Percentiles rank a stretch among this genome's conserved stretches.
Conservation (phyloP, 2,888 invertebrate genomes). For the Oscheius sp. region DNA sequence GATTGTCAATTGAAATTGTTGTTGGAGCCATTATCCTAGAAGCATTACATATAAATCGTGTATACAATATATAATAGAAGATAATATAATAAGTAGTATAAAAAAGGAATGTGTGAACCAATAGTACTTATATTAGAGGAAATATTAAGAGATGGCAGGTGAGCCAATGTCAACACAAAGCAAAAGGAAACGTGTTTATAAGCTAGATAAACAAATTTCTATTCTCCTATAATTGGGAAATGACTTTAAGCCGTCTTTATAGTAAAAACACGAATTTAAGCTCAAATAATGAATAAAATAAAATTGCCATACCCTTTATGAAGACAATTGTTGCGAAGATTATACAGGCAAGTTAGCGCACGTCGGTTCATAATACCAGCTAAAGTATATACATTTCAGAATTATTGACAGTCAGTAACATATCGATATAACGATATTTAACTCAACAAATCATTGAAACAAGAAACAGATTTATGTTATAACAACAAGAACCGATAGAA, state of each 20-base stretch:
- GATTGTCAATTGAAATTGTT: conserved; percentile 33
- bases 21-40: conserved; percentile 26
- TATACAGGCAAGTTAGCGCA: neutral
- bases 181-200: no score
- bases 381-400: no score
- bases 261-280: neutral
- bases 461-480: neutral
- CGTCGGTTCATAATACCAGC: conserved; percentile 1
- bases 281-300: neutral
- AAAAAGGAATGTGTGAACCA: no score
- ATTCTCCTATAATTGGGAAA: neutral
- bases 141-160: neutral
- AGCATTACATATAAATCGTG: no score
- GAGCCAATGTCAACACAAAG: no score
- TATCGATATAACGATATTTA: neutral
- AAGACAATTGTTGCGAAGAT: neutral
- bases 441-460: neutral
- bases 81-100: no score
- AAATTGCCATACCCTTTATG: neutral
- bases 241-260: neutral
- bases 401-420: neutral
- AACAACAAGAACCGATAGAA: neutral
- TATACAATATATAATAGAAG: no score
- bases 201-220: neutral
- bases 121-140: neutral